Base-by-base conservation (phyloP, 2,797 vertebrate species). In the Notoglanidium macrostoma region DNA sequence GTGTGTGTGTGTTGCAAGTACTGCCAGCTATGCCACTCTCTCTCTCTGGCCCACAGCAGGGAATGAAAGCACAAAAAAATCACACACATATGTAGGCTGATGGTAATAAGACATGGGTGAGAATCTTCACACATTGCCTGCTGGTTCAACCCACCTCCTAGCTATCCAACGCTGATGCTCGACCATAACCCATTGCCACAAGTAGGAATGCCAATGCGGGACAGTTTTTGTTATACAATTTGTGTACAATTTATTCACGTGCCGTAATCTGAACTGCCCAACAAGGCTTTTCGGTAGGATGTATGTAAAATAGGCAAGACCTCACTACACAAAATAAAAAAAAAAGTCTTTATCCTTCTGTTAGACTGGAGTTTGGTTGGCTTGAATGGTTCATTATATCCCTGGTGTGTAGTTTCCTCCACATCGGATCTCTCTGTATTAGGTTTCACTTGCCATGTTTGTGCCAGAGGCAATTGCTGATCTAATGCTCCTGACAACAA, bases 401-500 rank as follows among this genome's bases (percentile, higher is more conserved):
- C 14, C 32, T 0, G 7, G 15, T 63, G 67, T 85, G 55, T 44
- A 40, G 55, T 85, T 85, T 85, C 32, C 67, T 72, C 44, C 11
- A 59, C 14, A 49, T n/a, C 44, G 76, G 51, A 85, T 85, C 32
- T 73, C 67, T 81, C 82, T 84, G 82, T 70, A 87, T 87, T 79
- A 85, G 83, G 44, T 73, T 44, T 87, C 59, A 74, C 55, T 85
- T 74, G 76, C 87, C 67, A 46, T 73, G 55, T 81, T 63, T 61
- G 29, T 74, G 83, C 87, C 87, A 74, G 55, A 80, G 83, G 83
- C 87, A 85, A 84, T n/a, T 74, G 67, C 87, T 68, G 49, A 80
- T 85, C 23, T 54, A 88, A 85, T 88, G 70, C 55, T 70, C 81
- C 55, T 63, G 44, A 85, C 83, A 73, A 79, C 82, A 70, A 65